Conservation (phyloP, 2,888 invertebrate species). For the Caenorhabditis sulstoni region DNA sequence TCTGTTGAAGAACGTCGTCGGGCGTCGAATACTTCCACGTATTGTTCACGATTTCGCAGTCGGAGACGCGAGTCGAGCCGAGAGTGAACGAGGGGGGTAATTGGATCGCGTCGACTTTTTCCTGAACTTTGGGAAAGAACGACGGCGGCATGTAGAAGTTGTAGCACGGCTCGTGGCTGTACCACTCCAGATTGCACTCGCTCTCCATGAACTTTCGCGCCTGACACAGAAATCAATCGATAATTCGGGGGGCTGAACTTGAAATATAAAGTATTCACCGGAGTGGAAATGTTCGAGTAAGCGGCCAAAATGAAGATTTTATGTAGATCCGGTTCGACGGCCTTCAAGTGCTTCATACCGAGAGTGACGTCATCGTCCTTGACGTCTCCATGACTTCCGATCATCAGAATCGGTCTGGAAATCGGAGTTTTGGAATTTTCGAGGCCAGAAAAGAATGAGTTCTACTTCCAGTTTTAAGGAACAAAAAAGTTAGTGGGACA, state of each 20-base stretch:
- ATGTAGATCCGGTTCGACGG: conserved; percentile 6
- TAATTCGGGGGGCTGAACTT: no score
- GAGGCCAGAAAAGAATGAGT: no score
- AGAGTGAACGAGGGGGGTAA: neutral
- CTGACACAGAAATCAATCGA: no score
- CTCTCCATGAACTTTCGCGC: neutral
- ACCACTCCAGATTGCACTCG: neutral
- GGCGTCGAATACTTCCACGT: conserved; percentile 22
- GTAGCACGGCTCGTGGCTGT: neutral
- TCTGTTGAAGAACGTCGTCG: conserved; percentile 26
- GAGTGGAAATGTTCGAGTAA: neutral
- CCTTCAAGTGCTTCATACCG: conserved; percentile 6
- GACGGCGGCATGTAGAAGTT: neutral
- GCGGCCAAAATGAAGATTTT: conserved; percentile 10
- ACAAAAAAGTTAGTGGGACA: no score
- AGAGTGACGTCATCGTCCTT: neutral
- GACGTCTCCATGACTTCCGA: neutral
- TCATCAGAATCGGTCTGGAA: conserved; percentile 29
- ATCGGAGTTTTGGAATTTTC: no score
- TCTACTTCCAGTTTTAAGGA: no score
- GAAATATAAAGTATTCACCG: no score
- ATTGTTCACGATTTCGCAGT: conserved; percentile 13
- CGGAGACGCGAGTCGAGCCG: conserved; percentile 1
- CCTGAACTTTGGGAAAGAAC: neutral
- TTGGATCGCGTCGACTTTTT: neutral